Evolutionary conservation across 2,113 vertebrate species (phyloP).

Genomic region (Scopus umbretta): DNA sequence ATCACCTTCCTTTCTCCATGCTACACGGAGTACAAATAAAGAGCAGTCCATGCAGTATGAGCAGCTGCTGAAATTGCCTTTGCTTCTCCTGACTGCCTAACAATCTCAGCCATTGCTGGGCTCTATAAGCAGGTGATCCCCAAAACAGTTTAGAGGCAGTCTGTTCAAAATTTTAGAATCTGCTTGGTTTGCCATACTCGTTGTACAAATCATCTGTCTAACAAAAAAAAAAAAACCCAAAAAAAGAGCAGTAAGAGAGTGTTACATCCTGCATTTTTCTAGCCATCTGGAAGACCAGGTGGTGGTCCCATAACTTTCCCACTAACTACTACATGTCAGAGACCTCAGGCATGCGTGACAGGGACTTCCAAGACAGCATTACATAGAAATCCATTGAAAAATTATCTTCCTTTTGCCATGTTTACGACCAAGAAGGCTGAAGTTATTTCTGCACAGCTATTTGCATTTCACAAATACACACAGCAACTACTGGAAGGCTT

Average conservation of each 20-base stretch:
- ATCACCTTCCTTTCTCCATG: background rate
- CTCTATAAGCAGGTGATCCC: background rate
- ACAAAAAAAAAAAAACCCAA: background rate
- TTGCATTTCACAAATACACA: background rate
- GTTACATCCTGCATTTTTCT: background rate
- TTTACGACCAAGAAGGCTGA: background rate
- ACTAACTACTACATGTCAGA: background rate
- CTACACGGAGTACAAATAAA: background rate
- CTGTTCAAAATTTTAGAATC: background rate
- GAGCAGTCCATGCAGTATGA: background rate
- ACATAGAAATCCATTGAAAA: background rate
- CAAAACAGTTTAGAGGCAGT: background rate
- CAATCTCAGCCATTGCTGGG: background rate
- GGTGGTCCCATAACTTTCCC: background rate
- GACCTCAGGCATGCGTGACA: background rate
- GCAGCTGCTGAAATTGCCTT: background rate
- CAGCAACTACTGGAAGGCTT: background rate
- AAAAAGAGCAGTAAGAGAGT: background rate
- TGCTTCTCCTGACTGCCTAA: background rate
- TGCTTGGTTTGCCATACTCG: background rate
- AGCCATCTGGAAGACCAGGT: background rate
- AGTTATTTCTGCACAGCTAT: background rate
- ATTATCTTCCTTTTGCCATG: background rate
- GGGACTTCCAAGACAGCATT: background rate
- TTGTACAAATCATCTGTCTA: background rate